Evolutionary conservation across 2,888 invertebrate species (phyloP).

Genomic region (Drosophila demipolita): DNA sequence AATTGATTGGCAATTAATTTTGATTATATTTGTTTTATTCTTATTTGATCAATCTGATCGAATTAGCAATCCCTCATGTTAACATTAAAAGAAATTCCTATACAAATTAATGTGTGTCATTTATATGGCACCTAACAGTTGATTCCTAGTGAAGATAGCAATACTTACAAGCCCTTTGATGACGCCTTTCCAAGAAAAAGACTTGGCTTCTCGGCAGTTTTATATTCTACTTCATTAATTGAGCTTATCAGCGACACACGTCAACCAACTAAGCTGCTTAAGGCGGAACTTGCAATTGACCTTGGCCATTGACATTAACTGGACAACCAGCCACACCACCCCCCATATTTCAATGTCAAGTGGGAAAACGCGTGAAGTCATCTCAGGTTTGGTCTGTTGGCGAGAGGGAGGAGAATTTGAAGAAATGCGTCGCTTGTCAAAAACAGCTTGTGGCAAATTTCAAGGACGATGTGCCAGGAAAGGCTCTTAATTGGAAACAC

Average conservation of each 20-base stretch:
- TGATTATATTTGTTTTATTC: neutral
- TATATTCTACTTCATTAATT: conserved; percentile 48
- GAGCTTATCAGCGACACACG: conserved; percentile 62
- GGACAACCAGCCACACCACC: conserved; percentile 23
- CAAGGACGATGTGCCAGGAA: conserved; percentile 53
- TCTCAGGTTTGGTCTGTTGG: conserved; percentile 26
- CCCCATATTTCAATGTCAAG: conserved; percentile 64
- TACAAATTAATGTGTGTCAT: no score
- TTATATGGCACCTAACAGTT: neutral
- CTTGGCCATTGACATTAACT: conserved; percentile 72
- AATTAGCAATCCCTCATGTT: neutral
- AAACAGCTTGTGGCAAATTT: conserved; percentile 26
- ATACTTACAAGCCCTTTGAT: conserved; percentile 22
- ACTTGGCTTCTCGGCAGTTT: conserved; percentile 1
- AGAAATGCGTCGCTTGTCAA: conserved; percentile 59
- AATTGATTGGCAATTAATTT: neutral
- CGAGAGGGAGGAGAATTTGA: neutral
- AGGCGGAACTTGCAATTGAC: conserved; percentile 50
- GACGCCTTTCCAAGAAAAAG: conserved; percentile 39
- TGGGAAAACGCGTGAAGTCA: conserved; percentile 73
- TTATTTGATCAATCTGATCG: neutral
- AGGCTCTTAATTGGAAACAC: conserved; percentile 68
- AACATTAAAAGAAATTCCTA: neutral
- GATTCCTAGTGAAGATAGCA: conserved; percentile 7
- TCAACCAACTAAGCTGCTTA: conserved; percentile 20